phyloP scores from a whole-genome alignment of 2,888 invertebrate species.

The Callyntrura guangdongensis region DNA sequence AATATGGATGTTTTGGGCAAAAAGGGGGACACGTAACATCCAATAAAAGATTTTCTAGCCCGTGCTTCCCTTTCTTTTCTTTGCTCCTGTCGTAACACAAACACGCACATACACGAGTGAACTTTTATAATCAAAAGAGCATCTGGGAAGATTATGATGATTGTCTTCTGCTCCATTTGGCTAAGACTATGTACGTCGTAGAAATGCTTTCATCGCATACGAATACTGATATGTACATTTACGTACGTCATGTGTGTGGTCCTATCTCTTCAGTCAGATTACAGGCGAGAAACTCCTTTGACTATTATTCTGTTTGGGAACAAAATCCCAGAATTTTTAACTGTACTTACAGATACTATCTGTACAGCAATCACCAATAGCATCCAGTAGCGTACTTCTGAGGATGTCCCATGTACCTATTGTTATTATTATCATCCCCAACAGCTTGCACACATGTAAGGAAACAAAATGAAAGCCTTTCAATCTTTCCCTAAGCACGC shows the following conservation, averaged over 20 bases:
- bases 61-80: neutral
- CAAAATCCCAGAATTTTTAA: slow-evolving; percentile 31
- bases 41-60: slow-evolving; percentile 51
- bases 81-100: neutral
- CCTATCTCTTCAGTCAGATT: neutral
- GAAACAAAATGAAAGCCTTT: neutral
- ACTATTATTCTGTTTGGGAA: neutral
- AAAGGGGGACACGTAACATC: slow-evolving; percentile 6
- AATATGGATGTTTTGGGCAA: slow-evolving; percentile 17
- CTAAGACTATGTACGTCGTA: slow-evolving; percentile 50
- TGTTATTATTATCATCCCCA: slow-evolving; percentile 27
- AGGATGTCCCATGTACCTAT: neutral
- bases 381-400: neutral
- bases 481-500: slow-evolving; percentile 52
- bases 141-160: slow-evolving; percentile 62
- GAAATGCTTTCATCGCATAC: slow-evolving; percentile 43
- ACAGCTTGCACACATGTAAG: neutral
- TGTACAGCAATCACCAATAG: slow-evolving; percentile 21
- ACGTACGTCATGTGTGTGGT: slow-evolving; percentile 7
- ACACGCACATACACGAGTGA: slow-evolving; percentile 15
- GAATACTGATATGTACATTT: neutral
- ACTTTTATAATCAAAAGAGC: slow-evolving; percentile 53
- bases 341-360: neutral
- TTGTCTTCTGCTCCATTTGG: slow-evolving; percentile 70
- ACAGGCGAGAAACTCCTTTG: neutral